Evolutionary conservation across 2,888 invertebrate genomes (phyloP), one percentile per base, ranked within the genome.

Genomic region (Scaptomyza caliginosa): DNA sequence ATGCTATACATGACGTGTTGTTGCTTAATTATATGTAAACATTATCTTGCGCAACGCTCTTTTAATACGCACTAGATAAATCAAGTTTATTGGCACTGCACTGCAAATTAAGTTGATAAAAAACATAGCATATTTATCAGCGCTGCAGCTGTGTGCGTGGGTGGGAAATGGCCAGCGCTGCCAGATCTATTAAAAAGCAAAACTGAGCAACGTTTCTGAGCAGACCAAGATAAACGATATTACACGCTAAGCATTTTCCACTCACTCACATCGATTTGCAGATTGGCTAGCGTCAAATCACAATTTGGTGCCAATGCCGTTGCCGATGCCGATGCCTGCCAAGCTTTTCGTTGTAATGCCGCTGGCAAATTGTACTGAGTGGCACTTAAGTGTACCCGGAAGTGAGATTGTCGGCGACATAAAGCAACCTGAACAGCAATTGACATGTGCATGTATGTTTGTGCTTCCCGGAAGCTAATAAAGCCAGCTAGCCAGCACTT

Each of bases 121-220:
- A n/a, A n/a, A 34, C 2, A 28, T 62, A 63, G 60, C 71, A 73
- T 56, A 76, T 62, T 48, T 68, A 65, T 58, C 24, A 17, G 66
- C 19, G 57, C 49, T 10, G 21, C 16, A 30, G 2, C 17, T 39
- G n/a, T n/a, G n/a, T 26, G 26, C 8, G 6, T 2, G 1, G 10
- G 26, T 8, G 1, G 26, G 16, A 11, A 38, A 16, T 56, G 17
- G 23, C 7, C n/a, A 23, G 11, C 10, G 3, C 3, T 17, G 10
- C 34, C 3, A 11, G 6, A 59, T 48, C 62, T 48, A 26, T 67
- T 7, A 51, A 40, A 51, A 11, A 50, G 69, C 30, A 38, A 24
- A 6, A 7, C 1, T 2, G 10, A 4, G 7, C 36, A 48, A 42
- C 7, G 8, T 17, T n/a, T 17, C 6, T 2, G 4, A 2, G 2